Percentiles rank a stretch among this genome's conserved stretches.
Conservation (phyloP, 2,113 vertebrate genomes). For the Anoura caudifer region DNA sequence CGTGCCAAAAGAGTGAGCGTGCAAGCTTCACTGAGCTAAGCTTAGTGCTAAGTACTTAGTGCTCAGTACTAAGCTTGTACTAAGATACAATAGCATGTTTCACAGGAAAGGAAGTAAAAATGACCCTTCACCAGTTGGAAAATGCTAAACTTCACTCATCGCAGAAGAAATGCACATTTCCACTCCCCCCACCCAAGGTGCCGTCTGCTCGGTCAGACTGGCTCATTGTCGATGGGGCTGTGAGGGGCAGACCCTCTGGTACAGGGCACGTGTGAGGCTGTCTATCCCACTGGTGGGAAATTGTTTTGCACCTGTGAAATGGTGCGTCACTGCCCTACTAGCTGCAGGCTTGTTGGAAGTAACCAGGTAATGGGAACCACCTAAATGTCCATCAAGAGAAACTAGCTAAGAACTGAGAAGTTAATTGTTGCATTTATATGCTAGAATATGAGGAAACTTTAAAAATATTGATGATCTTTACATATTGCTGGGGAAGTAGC, state of each 20-base stretch:
- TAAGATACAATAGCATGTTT: not conserved
- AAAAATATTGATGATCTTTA: not conserved
- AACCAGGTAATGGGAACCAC: not conserved
- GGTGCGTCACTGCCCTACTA: not conserved
- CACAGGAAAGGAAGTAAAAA: conserved; percentile 21
- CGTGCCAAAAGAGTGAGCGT: not conserved
- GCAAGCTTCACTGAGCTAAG: too few species aligned
- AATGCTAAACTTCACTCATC: conserved; percentile 1
- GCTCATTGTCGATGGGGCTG: not conserved
- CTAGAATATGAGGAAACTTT: not conserved
- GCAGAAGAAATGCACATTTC: conserved; percentile 8
- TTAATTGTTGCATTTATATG: not conserved
- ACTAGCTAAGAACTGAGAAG: not conserved
- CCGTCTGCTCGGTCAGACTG: not conserved
- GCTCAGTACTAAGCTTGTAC: too few species aligned
- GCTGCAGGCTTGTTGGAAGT: not conserved
- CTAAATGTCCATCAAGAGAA: not conserved
- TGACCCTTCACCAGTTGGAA: not conserved
- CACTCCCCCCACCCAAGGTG: not conserved
- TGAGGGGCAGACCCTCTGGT: not conserved
- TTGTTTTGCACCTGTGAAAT: not conserved
- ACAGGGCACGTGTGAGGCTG: not conserved
- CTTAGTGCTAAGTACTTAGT: too few species aligned
- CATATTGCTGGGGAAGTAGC: not conserved
- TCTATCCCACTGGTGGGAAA: not conserved